Evolutionary conservation across 2,113 vertebrate genomes (phyloP).

Genomic region (Buteo buteo): DNA sequence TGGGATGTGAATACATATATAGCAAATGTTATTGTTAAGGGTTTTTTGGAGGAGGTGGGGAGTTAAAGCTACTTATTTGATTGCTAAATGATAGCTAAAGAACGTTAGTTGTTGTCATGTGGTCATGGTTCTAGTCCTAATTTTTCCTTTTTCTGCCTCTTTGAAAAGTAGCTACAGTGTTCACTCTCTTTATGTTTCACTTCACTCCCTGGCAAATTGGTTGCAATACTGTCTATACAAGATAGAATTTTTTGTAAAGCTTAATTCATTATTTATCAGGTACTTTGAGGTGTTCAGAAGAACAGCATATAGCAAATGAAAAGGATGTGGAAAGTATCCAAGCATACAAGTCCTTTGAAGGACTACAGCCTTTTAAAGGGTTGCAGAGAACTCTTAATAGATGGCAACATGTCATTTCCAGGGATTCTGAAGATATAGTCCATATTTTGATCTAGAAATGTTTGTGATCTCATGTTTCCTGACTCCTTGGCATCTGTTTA

Average conservation of each 20-base stretch:
- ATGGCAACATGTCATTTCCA: background rate
- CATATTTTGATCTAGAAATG: background rate
- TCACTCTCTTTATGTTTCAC: background rate
- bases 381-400: background rate
- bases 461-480: background rate
- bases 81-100: background rate
- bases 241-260: background rate
- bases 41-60: rapidly evolving
- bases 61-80: background rate
- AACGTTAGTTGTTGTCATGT: background rate
- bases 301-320: background rate
- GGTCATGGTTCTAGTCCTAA: background rate
- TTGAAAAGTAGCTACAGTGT: background rate
- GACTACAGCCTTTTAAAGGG: background rate
- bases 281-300: background rate
- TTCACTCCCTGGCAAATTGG: background rate
- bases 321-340: background rate
- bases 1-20: background rate
- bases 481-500: background rate
- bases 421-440: background rate
- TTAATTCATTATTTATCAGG: constrained; percentile 19
- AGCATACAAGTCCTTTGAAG: background rate
- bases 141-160: background rate
- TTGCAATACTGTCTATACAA: background rate
- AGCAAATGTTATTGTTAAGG: background rate